phyloP scores from a whole-genome alignment of 2,797 vertebrate species.

The Poeciliopsis presidionis region DNA sequence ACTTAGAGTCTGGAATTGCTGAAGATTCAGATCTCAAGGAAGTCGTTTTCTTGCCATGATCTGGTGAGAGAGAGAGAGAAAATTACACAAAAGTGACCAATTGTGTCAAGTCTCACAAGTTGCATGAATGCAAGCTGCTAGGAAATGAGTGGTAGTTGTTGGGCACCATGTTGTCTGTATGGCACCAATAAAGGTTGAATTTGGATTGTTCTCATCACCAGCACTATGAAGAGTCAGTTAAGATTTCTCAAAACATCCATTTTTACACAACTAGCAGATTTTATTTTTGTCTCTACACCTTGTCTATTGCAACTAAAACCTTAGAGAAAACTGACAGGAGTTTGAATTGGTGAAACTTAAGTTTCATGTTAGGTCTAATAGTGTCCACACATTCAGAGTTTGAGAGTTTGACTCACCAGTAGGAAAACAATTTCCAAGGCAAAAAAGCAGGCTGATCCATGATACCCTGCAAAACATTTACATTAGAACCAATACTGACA shows the following conservation, averaged over 20 bases:
- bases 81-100: background rate
- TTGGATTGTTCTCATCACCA: background rate
- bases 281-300: background rate
- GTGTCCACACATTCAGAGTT: too few relatives aligned
- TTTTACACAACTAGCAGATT: background rate
- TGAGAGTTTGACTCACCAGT: background rate
- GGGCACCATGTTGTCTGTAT: background rate
- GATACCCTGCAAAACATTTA: background rate
- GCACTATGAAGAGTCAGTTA: background rate
- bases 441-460: background rate
- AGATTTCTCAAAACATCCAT: background rate
- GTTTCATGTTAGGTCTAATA: too few relatives aligned
- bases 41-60: background rate
- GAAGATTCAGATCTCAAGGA: background rate
- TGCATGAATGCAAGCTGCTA: background rate
- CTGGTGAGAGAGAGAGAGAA: background rate
- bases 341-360: background rate
- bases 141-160: background rate
- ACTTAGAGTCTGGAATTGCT: background rate
- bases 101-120: background rate
- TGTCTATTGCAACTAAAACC: background rate
- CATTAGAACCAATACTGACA: background rate
- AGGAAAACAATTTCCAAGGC: slow-evolving; percentile 4
- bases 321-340: background rate
- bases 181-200: background rate